Evolutionary conservation across 2,888 invertebrate genomes (phyloP), one percentile per base, ranked within the genome.

Genomic region (Rhagophthalmus giganteus): DNA sequence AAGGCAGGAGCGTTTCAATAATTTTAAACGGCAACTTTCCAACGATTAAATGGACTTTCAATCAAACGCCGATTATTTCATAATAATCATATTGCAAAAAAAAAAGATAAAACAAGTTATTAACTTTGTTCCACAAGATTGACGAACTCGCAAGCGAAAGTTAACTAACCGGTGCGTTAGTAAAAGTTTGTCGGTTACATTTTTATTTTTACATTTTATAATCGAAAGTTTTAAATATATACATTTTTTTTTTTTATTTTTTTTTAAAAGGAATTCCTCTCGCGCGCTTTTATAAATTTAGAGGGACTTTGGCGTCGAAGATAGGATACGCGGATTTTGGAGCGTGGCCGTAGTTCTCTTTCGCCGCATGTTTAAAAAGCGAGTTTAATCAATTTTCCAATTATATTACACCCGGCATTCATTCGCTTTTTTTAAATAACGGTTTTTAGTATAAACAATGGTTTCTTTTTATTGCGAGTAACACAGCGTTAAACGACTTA

Each of bases 61-160:
- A 20, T 20, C 20, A 20, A 20, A 20, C 7, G n/a, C n/a, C n/a
- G 7, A 20, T 20, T 20, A 20, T 20, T 20, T 27, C 27, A 27
- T 27, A 27, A 27, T 9, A 9, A 9, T 5, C 24, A 7, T 24
- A 3, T 10, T 10, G 27, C 27, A 27, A 27, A 27, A 27, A 24
- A 24, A 24, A 10, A 27, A 10, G 10, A 27, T 27, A 27, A 27
- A 27, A 9, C 20, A 20, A 20, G 20, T 20, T 20, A 20, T 20
- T 20, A 20, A 20, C 20, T 20, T 20, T 20, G 20, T 20, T 20
- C 20, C 20, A 20, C 20, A 12, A 37, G 37, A 37, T 37, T 37
- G 46, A 37, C 37, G 46, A 46, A 46, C 37, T 46, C 32, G n/a
- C 31, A 8, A 12, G 46, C 46, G 49, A 49, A 49, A 49, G 49